phyloP scores from a whole-genome alignment of 2,888 invertebrate species.

The Strigamia crassipes region DNA sequence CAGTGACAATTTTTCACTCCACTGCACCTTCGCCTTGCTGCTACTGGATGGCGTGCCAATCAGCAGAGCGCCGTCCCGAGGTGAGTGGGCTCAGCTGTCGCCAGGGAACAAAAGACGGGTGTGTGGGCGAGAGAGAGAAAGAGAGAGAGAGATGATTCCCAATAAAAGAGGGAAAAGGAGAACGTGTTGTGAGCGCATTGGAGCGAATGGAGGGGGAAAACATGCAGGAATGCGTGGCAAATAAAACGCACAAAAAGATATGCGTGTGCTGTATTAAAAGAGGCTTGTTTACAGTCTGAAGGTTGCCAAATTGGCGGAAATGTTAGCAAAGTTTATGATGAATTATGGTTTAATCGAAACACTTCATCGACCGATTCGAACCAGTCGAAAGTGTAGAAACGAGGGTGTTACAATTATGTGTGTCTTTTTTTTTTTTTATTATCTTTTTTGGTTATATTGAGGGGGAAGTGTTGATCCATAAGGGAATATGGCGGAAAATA shows the following conservation, averaged over 20 bases:
- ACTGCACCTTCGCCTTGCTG: conserved; percentile 23
- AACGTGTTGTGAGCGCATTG: conserved; percentile 16
- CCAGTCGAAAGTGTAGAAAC: too few species aligned
- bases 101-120: conserved; percentile 12
- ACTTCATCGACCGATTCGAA: too few species aligned
- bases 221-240: background rate
- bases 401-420: background rate
- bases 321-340: background rate
- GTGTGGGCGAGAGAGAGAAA: background rate
- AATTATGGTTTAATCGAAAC: background rate
- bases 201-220: background rate
- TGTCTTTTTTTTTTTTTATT: background rate
- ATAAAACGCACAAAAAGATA: background rate
- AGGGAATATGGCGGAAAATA: background rate
- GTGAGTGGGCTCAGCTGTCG: conserved; percentile 30
- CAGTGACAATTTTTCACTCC: conserved; percentile 26
- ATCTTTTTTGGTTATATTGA: too few species aligned
- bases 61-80: conserved; percentile 26
- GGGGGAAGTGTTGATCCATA: too few species aligned
- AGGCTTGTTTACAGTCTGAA: background rate
- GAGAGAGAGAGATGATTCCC: conserved; percentile 23
- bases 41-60: conserved; percentile 22
- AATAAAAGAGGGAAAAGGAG: conserved; percentile 29
- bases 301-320: background rate
- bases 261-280: background rate